Conservation (phyloP, 1,140 invertebrate species). For the Pararge aegeria region DNA sequence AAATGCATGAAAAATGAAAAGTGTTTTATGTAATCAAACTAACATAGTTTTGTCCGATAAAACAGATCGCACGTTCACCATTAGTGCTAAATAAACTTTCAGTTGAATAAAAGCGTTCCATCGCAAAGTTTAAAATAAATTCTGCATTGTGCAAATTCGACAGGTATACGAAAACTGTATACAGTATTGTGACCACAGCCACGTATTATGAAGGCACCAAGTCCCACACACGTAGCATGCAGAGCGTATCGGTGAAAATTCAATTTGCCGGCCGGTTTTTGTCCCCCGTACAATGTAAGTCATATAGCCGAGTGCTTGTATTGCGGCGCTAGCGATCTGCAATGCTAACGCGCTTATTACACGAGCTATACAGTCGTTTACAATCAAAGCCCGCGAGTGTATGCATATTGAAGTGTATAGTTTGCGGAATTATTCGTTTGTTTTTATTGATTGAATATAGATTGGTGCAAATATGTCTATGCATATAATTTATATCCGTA, state of each 20-base stretch:
- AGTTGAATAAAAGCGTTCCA: not conserved
- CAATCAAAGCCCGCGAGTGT: constrained; percentile 32
- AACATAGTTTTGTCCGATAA: not conserved
- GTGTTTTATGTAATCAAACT: no score
- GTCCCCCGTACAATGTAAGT: constrained; percentile 43
- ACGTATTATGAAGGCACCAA: constrained; percentile 8
- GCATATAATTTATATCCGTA: no score
- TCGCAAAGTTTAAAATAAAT: constrained; percentile 3
- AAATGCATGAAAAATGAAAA: no score
- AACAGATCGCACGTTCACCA: not conserved
- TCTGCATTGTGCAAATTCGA: constrained; percentile 1
- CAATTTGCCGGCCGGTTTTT: constrained; percentile 58
- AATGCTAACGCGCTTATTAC: constrained; percentile 69
- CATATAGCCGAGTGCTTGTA: constrained; percentile 52
- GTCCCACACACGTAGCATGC: constrained; percentile 3
- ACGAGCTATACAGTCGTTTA: constrained; percentile 48
- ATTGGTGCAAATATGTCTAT: no score
- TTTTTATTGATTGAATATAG: no score
- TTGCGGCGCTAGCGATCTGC: constrained; percentile 58
- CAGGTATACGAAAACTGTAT: not conserved
- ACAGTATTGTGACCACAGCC: not conserved
- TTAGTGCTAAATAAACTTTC: constrained; percentile 2
- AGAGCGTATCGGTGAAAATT: constrained; percentile 52
- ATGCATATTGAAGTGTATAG: constrained; percentile 27
- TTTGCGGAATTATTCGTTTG: no score